Base-by-base conservation (phyloP, 2,113 vertebrate species). In the Scomber colias region DNA sequence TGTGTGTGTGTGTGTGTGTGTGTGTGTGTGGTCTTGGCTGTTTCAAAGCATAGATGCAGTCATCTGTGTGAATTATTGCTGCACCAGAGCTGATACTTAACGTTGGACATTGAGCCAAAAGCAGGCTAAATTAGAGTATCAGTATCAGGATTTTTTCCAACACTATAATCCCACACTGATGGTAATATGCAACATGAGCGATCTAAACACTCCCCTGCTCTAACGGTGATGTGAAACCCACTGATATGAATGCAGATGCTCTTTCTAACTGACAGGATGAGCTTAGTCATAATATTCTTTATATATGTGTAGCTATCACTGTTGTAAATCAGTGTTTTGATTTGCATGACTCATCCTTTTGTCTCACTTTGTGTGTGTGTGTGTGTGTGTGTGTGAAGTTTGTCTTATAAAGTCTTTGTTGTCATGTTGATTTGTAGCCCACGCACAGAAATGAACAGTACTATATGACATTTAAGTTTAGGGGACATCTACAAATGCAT, bases 11-110 rank as follows among this genome's bases (percentile, higher is more conserved):
- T 53, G 15, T 17, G 50, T 53, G 50, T 17, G 50, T 15, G 50
- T 15, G 15, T n/a, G 49, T 40, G 27, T 53, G 44, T 53, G 12
- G 46, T 44, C 30, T 27, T 19, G 9, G 40, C 19, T 60, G 50
- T 61, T 55, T 63, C 40, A 14, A 68, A 17, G 15, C 27, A 19
- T 16, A 4, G 55, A 54, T 72, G 62, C 68, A 79, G 48, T 75
- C 0, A 56, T 79, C 61, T 75, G 50, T 86, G 67, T 82, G 77
- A 87, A 63, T 90, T 79, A 81, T 81, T 55, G 75, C 45, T 84
- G 75, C 77, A 81, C 64, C 61, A 72, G 56, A 75, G 79, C 79
- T 73, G 85, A 85, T 77, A 35, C 46, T 27, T 2, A 48, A 46
- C 59, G 17, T 17, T 14, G 24, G 68, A 72, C n/a, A 49, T 62